Conservation (phyloP, 2,888 invertebrate genomes). For the Abrostola triplasia region DNA sequence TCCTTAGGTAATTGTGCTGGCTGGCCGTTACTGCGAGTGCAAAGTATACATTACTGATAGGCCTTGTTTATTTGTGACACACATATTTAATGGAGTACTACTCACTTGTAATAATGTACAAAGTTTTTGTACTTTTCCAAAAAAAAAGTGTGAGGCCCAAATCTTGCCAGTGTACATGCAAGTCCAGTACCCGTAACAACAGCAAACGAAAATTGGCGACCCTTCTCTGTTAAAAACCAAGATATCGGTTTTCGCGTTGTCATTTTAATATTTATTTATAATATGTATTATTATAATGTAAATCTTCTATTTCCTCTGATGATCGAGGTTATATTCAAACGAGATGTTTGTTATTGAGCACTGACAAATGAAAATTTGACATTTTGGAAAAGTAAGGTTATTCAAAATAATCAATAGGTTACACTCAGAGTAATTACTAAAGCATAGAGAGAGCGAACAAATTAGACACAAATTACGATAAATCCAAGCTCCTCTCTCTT, state of each 20-base stretch:
- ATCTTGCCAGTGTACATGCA: conserved; percentile 85
- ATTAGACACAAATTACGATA: no score
- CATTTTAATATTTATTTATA: conserved; percentile 60
- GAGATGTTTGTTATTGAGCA: no score
- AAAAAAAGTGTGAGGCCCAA: conserved; percentile 89
- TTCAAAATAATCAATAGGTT: no score
- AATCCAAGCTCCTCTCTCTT: no score
- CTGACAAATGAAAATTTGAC: no score
- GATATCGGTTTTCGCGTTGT: conserved; percentile 69
- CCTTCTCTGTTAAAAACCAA: conserved; percentile 88
- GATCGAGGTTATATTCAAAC: no score
- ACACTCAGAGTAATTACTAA: no score
- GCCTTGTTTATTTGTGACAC: not conserved
- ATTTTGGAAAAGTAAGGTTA: no score
- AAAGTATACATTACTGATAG: conserved; percentile 7
- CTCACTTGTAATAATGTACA: conserved; percentile 89
- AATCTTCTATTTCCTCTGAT: no score
- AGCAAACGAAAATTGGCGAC: conserved; percentile 85
- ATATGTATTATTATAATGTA: no score
- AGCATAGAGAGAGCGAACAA: no score
- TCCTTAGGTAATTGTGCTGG: conserved; percentile 86
- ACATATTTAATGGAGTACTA: not conserved
- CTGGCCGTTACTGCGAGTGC: conserved; percentile 87
- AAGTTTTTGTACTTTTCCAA: conserved; percentile 89
- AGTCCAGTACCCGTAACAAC: conserved; percentile 79